phyloP scores from a whole-genome alignment of 2,113 vertebrate species.

The Lamprologus callipterus region DNA sequence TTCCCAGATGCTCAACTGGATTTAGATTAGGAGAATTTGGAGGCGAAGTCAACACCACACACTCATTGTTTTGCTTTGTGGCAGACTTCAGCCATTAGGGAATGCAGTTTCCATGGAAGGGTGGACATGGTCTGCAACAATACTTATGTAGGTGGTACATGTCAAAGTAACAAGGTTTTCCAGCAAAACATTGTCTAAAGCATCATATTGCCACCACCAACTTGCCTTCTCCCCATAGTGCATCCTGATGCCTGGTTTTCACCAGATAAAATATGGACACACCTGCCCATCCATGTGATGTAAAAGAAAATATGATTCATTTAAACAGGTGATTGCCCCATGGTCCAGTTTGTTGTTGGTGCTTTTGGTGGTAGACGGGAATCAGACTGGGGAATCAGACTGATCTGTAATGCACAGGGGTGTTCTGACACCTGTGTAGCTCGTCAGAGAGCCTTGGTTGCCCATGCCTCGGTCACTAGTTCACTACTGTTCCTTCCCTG shows the following conservation, averaged over 20 bases:
- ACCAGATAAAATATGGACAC: background rate
- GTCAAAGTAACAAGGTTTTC: background rate
- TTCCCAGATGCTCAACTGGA: background rate
- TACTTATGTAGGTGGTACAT: background rate
- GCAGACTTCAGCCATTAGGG: background rate
- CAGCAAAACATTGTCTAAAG: background rate
- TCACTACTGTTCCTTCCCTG: background rate
- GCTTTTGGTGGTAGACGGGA: background rate
- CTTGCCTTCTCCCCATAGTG: background rate
- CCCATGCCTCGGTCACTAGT: background rate
- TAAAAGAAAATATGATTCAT: background rate
- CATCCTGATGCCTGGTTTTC: background rate
- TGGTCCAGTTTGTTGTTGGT: background rate
- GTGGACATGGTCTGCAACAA: background rate
- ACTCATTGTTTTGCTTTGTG: background rate
- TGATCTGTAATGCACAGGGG: background rate
- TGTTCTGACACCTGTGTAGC: background rate
- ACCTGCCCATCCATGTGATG: background rate
- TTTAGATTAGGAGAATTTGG: background rate
- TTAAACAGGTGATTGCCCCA: background rate
- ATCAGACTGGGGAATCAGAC: background rate
- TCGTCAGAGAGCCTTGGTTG: background rate
- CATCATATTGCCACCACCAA: background rate
- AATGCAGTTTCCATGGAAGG: background rate
- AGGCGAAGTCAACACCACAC: background rate